Evolutionary conservation across 2,113 vertebrate genomes (phyloP).

Genomic region (Sphyrna mokarran): DNA sequence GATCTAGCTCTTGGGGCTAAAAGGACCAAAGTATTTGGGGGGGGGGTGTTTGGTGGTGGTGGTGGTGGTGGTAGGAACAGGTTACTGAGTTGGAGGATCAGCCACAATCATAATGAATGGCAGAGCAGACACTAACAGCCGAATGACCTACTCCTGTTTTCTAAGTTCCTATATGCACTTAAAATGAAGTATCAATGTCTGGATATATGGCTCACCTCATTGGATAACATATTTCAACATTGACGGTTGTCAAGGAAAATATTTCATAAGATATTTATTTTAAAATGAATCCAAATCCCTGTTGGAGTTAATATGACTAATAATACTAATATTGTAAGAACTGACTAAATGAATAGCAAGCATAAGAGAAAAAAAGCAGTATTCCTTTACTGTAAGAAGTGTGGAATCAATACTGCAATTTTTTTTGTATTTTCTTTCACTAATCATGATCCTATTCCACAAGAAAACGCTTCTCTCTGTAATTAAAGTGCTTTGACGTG

Average conservation of each 20-base stretch:
- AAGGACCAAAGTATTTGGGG: no score
- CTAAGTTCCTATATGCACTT: no score
- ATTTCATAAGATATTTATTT: constrained; percentile 36
- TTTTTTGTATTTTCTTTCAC: neutral
- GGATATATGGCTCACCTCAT: constrained; percentile 7
- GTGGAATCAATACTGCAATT: constrained; percentile 4
- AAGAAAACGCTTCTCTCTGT: neutral
- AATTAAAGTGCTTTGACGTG: neutral
- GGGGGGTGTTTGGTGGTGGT: no score
- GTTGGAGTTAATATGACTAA: neutral
- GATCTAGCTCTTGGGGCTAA: no score
- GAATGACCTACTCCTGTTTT: no score
- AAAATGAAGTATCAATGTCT: neutral
- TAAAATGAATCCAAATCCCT: constrained; percentile 31
- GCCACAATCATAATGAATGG: no score
- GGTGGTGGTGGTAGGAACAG: no score
- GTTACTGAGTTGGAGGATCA: no score
- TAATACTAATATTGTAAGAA: constrained; percentile 29
- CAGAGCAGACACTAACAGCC: no score
- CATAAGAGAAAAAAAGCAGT: neutral
- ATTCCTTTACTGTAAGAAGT: neutral
- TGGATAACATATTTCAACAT: constrained; percentile 27
- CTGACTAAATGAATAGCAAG: constrained; percentile 22
- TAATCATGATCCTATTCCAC: neutral
- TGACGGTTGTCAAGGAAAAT: constrained; percentile 30